phyloP scores from a whole-genome alignment of 2,797 vertebrate species.

The Acanthurus lineatus region DNA sequence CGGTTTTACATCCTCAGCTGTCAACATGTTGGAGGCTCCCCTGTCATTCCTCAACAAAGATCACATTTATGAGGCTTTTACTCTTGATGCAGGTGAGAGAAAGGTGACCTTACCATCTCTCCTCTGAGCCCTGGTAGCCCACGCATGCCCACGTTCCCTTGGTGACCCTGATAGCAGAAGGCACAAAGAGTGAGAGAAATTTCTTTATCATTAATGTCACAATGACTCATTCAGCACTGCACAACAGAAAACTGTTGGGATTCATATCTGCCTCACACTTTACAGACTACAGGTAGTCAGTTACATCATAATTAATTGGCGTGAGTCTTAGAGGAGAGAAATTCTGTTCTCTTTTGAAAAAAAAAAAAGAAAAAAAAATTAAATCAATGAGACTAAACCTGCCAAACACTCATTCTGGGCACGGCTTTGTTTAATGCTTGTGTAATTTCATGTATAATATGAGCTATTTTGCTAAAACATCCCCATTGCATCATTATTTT shows the following conservation, averaged over 20 bases:
- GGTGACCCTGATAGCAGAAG: constrained; percentile 83
- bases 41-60: not conserved
- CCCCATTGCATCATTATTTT: too few species aligned
- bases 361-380: too few species aligned
- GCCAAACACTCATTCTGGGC: too few species aligned
- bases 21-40: not conserved
- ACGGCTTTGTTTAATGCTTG: too few species aligned
- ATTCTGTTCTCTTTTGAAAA: too few species aligned
- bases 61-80: not conserved
- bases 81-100: not conserved
- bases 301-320: too few species aligned
- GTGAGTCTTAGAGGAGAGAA: too few species aligned
- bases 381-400: too few species aligned
- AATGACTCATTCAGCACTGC: not conserved
- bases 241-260: not conserved
- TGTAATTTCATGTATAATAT: too few species aligned
- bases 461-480: too few species aligned
- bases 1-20: not conserved
- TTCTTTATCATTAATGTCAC: not conserved
- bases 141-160: constrained; percentile 85
- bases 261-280: not conserved
- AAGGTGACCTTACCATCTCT: constrained; percentile 81
- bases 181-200: not conserved
- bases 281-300: not conserved
- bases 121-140: constrained; percentile 86